phyloP scores from a whole-genome alignment of 1,140 invertebrate genomes.

The Drosophila kikkawai region DNA sequence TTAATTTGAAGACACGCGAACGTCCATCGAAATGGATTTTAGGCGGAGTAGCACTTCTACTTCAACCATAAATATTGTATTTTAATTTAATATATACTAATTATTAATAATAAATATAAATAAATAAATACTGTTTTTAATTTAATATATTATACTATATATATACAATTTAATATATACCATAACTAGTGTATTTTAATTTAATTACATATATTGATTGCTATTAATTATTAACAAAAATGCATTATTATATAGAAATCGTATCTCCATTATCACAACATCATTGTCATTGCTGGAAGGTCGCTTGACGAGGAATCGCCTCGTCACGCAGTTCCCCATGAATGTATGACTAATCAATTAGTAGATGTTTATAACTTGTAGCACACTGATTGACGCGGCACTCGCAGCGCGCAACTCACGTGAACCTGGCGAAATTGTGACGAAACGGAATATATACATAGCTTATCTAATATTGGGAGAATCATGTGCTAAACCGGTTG shows the following conservation, averaged over 20 bases:
- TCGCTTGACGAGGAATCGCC: background rate
- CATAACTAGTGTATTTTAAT: no score
- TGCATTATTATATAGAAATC: no score
- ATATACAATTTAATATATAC: no score
- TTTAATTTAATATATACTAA: background rate
- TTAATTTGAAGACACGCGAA: conserved; percentile 96
- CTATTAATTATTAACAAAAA: no score
- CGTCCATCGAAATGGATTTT: conserved; percentile 96
- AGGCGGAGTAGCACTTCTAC: conserved; percentile 95
- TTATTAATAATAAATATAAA: background rate
- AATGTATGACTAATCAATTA: conserved; percentile 50
- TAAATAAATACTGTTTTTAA: no score
- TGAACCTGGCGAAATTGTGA: conserved; percentile 31
- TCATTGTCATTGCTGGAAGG: conserved; percentile 15
- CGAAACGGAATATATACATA: conserved; percentile 6
- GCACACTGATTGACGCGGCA: conserved; percentile 1
- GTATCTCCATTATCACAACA: no score
- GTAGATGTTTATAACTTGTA: conserved; percentile 49
- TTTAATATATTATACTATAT: no score
- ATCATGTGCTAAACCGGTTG: conserved; percentile 9
- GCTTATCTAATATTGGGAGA: conserved; percentile 15
- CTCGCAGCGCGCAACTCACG: conserved; percentile 26
- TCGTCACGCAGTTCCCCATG: conserved; percentile 1
- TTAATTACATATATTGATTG: no score
- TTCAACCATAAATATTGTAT: conserved; percentile 88